A percentile compares a stretch with the other conserved stretches of the same genome.
phyloP scores from a whole-genome alignment of 1,140 invertebrate genomes.

The Cyphomyrmex costatus region DNA sequence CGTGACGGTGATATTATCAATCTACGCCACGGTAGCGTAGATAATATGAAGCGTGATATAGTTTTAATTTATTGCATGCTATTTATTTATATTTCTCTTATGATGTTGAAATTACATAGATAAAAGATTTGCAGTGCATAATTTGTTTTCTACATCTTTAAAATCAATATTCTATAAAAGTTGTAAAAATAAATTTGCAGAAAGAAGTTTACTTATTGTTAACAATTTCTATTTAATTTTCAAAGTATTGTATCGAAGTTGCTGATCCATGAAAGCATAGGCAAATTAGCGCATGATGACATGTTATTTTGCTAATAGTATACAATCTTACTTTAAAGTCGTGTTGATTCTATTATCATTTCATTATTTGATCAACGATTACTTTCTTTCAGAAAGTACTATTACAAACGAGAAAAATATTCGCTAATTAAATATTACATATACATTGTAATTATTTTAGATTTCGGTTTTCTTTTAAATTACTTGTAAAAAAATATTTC shows the following conservation, averaged over 20 bases:
- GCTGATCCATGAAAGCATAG: neutral
- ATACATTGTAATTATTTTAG: neutral
- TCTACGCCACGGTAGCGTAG: neutral
- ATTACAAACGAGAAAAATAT: neutral
- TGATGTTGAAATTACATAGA: neutral
- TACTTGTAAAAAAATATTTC: constrained; percentile 1
- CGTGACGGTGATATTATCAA: neutral
- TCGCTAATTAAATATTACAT: neutral
- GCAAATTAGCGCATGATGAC: neutral
- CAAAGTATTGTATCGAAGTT: neutral
- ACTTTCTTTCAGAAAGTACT: neutral
- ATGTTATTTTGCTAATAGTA: neutral
- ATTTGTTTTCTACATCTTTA: neutral
- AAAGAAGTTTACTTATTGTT: neutral
- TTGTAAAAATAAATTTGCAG: neutral
- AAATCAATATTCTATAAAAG: neutral
- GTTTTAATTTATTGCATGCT: neutral
- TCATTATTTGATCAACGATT: neutral
- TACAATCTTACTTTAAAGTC: neutral
- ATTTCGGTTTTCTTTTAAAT: neutral
- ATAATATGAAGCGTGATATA: neutral
- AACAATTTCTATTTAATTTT: neutral
- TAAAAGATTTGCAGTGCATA: neutral
- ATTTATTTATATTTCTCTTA: neutral
- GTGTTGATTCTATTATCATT: neutral